Evolutionary conservation across 2,888 invertebrate species (phyloP).

Genomic region (Enchytraeus crypticus): DNA sequence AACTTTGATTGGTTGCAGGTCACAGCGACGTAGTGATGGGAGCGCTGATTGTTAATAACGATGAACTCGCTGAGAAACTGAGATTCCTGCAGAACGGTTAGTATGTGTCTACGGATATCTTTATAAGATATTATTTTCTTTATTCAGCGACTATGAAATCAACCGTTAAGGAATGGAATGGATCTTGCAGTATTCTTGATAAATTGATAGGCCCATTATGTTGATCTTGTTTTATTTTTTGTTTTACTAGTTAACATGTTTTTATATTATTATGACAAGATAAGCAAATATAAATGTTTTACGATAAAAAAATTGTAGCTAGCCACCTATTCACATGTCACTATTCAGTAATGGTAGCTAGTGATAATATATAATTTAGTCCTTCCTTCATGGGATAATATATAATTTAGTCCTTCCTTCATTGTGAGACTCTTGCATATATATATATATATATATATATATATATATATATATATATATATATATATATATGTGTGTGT

Average conservation of each 20-base stretch:
- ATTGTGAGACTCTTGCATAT: neutral
- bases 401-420: neutral
- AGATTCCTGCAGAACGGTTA: slow-evolving; percentile 79
- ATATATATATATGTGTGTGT: no score
- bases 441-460: no score
- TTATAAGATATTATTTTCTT: neutral
- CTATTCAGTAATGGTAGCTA: no score
- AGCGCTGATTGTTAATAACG: slow-evolving; percentile 65
- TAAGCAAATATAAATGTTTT: no score
- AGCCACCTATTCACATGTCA: no score
- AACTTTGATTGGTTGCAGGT: slow-evolving; percentile 48
- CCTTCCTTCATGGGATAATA: neutral
- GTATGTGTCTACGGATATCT: slow-evolving; percentile 23
- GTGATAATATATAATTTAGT: no score
- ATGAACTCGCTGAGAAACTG: slow-evolving; percentile 63
- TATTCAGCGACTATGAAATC: neutral
- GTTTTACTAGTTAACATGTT: no score
- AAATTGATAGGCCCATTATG: neutral
- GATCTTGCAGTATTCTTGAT: neutral
- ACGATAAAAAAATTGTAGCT: no score
- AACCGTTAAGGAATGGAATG: neutral
- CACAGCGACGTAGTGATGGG: slow-evolving; percentile 97
- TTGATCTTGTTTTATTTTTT: no score
- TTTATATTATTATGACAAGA: no score
- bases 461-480: no score